These are phyloP conservation scores for Cantharis rustica DNA, from an alignment of 2,888 invertebrate genomes.

Conservation along the genomic window DNA sequence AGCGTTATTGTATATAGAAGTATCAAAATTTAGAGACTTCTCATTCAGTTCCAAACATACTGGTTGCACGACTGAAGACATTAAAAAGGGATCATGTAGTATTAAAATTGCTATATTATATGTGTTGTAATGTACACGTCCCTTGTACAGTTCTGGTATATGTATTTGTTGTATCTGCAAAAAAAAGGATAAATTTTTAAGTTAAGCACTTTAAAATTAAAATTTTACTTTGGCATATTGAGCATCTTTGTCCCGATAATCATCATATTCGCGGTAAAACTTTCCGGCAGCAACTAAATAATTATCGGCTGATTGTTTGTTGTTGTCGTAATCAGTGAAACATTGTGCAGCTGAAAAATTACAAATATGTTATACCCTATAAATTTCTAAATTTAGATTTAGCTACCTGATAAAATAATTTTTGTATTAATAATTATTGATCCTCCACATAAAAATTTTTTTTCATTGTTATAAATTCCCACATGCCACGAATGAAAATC, in stretches of 20 bases:
- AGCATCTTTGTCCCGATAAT: conserved; percentile 36
- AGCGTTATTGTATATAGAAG: conserved; percentile 21
- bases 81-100: conserved; percentile 40
- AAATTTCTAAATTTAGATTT: no score
- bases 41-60: conserved; percentile 46
- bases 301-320: conserved; percentile 8
- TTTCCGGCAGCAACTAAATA: conserved; percentile 44
- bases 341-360: background rate
- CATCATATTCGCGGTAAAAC: conserved; percentile 40
- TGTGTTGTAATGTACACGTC: conserved; percentile 36
- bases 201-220: background rate
- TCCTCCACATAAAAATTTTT: conserved; percentile 43
- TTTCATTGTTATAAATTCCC: conserved; percentile 38
- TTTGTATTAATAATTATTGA: conserved; percentile 39
- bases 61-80: conserved; percentile 47
- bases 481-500: conserved; percentile 44
- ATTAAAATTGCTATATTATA: conserved; percentile 49
- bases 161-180: conserved; percentile 37
- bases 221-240: background rate
- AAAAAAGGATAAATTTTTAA: background rate
- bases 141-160: conserved; percentile 36
- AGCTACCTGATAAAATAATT: conserved; percentile 44
- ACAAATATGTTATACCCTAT: no score
- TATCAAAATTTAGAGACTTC: conserved; percentile 9
- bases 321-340: conserved; percentile 12